A percentile compares a stretch with the other conserved stretches of the same genome.
phyloP scores from a whole-genome alignment of 2,113 vertebrate species.

The Urocynchramus pylzowi region DNA sequence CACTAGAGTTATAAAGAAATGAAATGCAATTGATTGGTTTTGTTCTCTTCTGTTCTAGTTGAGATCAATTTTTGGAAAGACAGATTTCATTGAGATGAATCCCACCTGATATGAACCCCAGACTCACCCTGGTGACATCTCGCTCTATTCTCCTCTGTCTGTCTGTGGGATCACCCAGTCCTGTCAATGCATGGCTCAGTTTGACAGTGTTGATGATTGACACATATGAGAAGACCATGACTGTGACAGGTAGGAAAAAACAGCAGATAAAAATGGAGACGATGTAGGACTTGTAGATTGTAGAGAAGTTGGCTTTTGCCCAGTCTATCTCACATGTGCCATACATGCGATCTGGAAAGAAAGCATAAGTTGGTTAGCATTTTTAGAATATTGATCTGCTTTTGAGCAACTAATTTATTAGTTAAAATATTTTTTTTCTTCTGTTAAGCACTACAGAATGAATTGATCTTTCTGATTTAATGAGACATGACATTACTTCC shows the following conservation, averaged over 20 bases:
- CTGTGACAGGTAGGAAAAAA: conserved; percentile 78
- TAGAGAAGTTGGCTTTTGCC: conserved; percentile 88
- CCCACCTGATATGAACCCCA: not conserved
- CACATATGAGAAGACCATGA: conserved; percentile 80
- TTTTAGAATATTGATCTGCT: not conserved
- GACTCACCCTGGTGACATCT: conserved; percentile 76
- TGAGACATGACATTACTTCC: not conserved
- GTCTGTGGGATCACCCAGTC: conserved; percentile 70
- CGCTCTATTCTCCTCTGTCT: conserved; percentile 80
- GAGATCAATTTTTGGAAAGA: not conserved
- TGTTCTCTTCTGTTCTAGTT: not conserved
- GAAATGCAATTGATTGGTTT: not conserved
- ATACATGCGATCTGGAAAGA: conserved; percentile 77
- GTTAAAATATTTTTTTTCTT: not conserved
- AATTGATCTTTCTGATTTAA: not conserved
- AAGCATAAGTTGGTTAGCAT: not conserved
- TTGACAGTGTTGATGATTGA: conserved; percentile 86
- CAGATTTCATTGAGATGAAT: not conserved
- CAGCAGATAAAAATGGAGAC: conserved; percentile 84
- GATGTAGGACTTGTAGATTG: conserved; percentile 84
- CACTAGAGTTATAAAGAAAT: not conserved
- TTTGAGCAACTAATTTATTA: not conserved
- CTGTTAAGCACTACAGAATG: not conserved
- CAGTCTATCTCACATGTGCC: conserved; percentile 87
- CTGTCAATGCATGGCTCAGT: conserved; percentile 76